Evolutionary conservation across 30 jellyfish, hydroid and myxozoan genomes (phyloP).

Genomic region (Morbakka virulenta): DNA sequence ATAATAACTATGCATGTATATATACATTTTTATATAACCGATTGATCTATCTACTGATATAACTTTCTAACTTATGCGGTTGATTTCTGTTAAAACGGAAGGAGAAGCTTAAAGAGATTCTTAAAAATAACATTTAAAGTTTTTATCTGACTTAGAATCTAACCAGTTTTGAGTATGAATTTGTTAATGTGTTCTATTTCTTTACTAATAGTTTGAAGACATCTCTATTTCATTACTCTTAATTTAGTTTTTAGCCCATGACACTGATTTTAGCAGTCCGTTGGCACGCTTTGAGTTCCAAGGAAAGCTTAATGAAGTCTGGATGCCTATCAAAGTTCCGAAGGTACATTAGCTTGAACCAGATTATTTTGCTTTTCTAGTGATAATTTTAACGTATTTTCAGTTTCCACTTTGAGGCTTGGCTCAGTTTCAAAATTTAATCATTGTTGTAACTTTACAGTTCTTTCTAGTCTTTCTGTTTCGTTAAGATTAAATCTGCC

Average conservation of each 20-base stretch:
- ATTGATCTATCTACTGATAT: no score
- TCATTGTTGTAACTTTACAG: no score
- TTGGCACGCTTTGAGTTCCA: conserved; percentile 90
- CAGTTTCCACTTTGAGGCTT: background rate
- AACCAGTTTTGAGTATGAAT: no score
- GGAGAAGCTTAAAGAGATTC: no score
- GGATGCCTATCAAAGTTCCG: conserved; percentile 97
- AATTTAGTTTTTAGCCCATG: conserved; percentile 84
- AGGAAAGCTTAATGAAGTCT: conserved; percentile 71
- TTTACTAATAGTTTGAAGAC: background rate
- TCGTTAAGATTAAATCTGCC: background rate
- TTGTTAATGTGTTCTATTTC: background rate
- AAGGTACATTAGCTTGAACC: conserved; percentile 48
- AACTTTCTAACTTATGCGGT: no score
- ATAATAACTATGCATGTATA: no score
- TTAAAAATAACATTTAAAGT: no score
- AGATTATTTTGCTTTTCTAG: background rate
- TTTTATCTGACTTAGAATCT: no score
- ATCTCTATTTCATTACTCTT: background rate
- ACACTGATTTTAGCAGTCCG: conserved; percentile 82
- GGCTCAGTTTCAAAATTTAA: no score
- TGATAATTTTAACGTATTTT: background rate
- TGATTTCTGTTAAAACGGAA: no score
- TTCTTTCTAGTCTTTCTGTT: background rate
- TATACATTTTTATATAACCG: no score